Evolutionary conservation across 2,888 invertebrate species (phyloP), one percentile per base, ranked within the genome.

Genomic region (Drosophila multiciliata): DNA sequence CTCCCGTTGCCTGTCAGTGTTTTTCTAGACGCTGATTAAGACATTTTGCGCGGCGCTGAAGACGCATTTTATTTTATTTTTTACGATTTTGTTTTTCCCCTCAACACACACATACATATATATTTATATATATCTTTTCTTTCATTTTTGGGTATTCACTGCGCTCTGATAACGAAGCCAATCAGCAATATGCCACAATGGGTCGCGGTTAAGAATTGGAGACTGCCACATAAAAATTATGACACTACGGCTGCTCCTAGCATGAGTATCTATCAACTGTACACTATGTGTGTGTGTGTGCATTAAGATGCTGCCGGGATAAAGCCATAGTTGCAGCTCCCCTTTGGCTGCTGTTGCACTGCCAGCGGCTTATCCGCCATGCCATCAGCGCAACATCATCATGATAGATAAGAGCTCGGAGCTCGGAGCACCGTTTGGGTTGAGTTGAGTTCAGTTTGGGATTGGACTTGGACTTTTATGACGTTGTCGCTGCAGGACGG

Each of bases 341-440:
- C 49, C 49, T 61, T 32, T 38, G 33, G 45, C 35, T 52, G 66
- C 40, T 60, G 50, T 42, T 49, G 33, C 26, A 20, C 36, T 35
- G 55, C 45, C 50, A 48, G 53, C 61, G 68, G 61, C 78, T 87
- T 87, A 90, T 90, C 87, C 79, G 81, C 45, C 58, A 45, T 75
- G 75, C 75, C 89, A 87, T 90, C 87, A 82, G 76, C 75, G 81
- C 71, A 90, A 86, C 88, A 87, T 87, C 83, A 89, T 78, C 88
- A 70, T 75, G 75, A 79, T 77, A 90, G 87, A 88, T 86, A 89
- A 89, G 83, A 66, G 66, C 53, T 62, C 57, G n/a, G 49, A 55
- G 65, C 42, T 59, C 62, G 48, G 60, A 29, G 29, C 29, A 6
- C 29, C 29, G 29, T 29, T 36, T 64, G 59, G 54, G 52, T 42